phyloP scores from a whole-genome alignment of 2,888 invertebrate species.

The Tetragonula carbonaria region DNA sequence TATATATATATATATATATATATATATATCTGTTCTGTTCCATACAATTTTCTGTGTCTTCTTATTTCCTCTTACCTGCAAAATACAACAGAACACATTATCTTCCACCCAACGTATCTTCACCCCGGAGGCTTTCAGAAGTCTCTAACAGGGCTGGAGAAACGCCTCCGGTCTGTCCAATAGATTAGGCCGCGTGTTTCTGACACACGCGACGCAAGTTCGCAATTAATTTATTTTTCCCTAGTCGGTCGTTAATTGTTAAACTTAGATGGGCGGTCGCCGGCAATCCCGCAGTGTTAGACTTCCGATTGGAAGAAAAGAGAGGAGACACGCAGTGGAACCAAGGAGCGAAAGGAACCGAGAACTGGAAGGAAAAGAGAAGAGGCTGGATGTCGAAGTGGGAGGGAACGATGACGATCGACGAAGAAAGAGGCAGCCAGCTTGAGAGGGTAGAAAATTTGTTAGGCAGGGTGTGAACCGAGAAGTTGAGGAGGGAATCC shows the following conservation, averaged over 20 bases:
- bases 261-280: constrained; percentile 83
- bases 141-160: not conserved
- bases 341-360: constrained; percentile 25
- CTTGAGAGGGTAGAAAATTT: constrained; percentile 51
- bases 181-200: constrained; percentile 74
- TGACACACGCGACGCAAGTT: constrained; percentile 72
- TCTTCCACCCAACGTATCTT: not conserved
- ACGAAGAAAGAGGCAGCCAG: constrained; percentile 18
- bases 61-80: not conserved
- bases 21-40: not conserved
- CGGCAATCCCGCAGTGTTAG: constrained; percentile 74
- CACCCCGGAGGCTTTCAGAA: not conserved
- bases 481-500: constrained; percentile 61
- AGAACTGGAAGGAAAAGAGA: constrained; percentile 16
- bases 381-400: constrained; percentile 12
- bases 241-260: constrained; percentile 81
- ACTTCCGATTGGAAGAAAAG: constrained; percentile 55
- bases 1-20: too few relatives aligned
- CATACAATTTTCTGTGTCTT: not conserved
- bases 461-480: constrained; percentile 43
- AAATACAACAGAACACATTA: not conserved
- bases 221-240: constrained; percentile 83
- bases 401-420: constrained; percentile 27
- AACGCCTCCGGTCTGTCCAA: not conserved
- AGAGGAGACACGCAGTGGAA: constrained; percentile 24